Evolutionary conservation across 2,797 vertebrate species (phyloP).

Genomic region (Gephyroberyx darwinii): DNA sequence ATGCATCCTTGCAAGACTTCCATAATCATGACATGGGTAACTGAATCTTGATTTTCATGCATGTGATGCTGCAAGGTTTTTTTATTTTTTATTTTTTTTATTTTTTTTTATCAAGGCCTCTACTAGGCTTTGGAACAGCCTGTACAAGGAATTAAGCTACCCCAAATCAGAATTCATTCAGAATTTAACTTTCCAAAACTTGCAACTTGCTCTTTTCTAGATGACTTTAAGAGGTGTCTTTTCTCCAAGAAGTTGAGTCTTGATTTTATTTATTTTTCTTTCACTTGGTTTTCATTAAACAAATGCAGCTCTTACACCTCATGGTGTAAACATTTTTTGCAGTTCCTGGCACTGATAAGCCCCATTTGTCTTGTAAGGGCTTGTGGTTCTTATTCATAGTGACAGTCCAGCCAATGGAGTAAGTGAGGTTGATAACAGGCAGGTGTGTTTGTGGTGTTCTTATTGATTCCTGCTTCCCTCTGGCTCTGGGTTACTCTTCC

Average conservation of each 20-base stretch:
- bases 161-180: too few relatives aligned
- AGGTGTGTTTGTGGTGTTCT: constrained; percentile 45
- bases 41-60: constrained; percentile 1
- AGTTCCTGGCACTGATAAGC: constrained; percentile 26
- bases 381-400: constrained; percentile 37
- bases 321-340: constrained; percentile 24
- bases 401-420: constrained; percentile 53
- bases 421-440: constrained; percentile 60
- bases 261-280: too few relatives aligned
- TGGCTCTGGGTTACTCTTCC: constrained; percentile 45
- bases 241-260: too few relatives aligned
- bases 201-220: too few relatives aligned
- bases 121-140: neutral
- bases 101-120: neutral
- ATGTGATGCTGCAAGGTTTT: neutral
- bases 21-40: neutral
- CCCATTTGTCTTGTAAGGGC: constrained; percentile 9
- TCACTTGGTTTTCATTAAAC: too few relatives aligned
- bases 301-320: constrained; percentile 4
- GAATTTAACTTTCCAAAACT: too few relatives aligned
- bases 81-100: neutral
- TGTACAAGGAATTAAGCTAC: neutral
- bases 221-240: too few relatives aligned
- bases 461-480: constrained; percentile 67
- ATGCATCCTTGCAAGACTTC: constrained; percentile 5